Conservation (phyloP, 2,888 invertebrate genomes). For the Plebejus melissa region DNA sequence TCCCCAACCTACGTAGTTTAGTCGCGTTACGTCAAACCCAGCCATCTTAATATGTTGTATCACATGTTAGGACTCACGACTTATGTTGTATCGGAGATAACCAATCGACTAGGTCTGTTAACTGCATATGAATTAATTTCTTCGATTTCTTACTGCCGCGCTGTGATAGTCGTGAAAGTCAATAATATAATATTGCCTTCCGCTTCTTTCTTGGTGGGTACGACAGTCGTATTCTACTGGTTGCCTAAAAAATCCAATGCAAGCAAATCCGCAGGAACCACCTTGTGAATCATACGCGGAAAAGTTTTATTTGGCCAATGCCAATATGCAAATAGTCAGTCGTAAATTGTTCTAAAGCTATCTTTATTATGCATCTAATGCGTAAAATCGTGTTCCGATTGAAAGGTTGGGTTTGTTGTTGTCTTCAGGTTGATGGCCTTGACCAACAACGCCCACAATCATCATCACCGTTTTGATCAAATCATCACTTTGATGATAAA, state of each 20-base stretch:
- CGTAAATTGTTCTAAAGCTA: not conserved
- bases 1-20: too few species aligned
- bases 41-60: too few species aligned
- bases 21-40: too few species aligned
- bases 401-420: not conserved
- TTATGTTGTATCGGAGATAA: too few species aligned
- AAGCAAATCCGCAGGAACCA: not conserved
- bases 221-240: too few species aligned
- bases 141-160: too few species aligned
- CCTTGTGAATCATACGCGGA: not conserved
- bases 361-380: not conserved
- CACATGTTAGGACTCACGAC: too few species aligned
- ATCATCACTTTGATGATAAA: not conserved
- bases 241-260: not conserved
- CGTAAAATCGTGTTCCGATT: not conserved
- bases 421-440: constrained; percentile 7
- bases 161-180: too few species aligned
- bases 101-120: too few species aligned
- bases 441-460: not conserved
- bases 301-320: not conserved
- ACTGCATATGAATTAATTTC: too few species aligned
- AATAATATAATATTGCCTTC: too few species aligned
- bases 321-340: not conserved
- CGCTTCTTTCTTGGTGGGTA: too few species aligned
- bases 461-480: not conserved